Evolutionary conservation across 2,797 vertebrate species (phyloP), one percentile per base, ranked within the genome.

Genomic region (Trachurus trachurus): DNA sequence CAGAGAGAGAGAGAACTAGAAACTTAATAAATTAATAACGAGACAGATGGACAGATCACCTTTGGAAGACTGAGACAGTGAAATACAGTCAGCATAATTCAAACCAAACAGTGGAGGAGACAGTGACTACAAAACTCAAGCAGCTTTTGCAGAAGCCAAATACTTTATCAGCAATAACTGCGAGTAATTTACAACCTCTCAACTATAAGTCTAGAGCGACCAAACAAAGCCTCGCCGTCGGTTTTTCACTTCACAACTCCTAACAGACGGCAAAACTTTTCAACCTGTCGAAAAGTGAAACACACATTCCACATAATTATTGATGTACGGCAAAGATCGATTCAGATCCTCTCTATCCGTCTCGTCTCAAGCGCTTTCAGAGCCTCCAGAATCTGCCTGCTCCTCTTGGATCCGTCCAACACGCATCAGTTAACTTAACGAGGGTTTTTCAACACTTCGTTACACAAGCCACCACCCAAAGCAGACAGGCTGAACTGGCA

Each of bases 1-100:
- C 34, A 65, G 53, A 66, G 13, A 50, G n/a, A 71, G 54, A 60
- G 31, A 34, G 31, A 64, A 77, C 26, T 58, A 54, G 40, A 72
- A 81, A 78, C 42, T 26, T 26, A 26, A n/a, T 68, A 61, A 77
- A 9, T 65, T 29, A 78, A 56, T 21, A 74, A 70, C 31, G 29
- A 74, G 40, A 68, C 40, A 58, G 68, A 68, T 44, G 45, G 10
- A 57, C n/a, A 37, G 56, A 72, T 67, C 71, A 73, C 31, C 71
- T 68, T 54, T 39, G 45, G 53, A 53, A 49, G 63, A 52, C 29
- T 0, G 53, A 74, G 64, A 66, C 22, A 6, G 52, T n/a, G 49
- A 56, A 62, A 54, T 21, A 42, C 34, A 70, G 72, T 67, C 22
- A 3, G 22, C 44, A 39, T 37, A 66, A 60, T 31, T 70, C 58